Base-by-base conservation (phyloP, 37 sponge, comb jelly and placozoan genomes). In the Geodia barretti region DNA sequence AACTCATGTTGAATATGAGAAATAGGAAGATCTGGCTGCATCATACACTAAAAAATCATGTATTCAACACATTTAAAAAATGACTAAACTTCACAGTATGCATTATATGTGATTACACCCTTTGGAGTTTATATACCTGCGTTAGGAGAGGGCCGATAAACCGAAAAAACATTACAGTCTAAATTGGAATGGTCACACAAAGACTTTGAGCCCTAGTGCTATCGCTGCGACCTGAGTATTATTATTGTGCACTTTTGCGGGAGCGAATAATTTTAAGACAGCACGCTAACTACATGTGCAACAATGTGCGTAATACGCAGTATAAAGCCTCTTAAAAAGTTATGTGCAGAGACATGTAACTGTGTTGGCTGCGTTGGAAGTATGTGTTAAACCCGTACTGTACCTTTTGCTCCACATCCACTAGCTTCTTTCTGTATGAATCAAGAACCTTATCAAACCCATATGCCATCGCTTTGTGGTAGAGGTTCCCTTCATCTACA, bases 21-120 rank as follows among this genome's bases (percentile, higher is more conserved):
- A 33, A 92, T 41, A 29, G 93, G 93, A 0, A 92, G 72, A 71
- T 88, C 89, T 23, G 89, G 86, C 21, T 92, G 85, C 43, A 25
- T 14, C 5, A 83, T 58, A 38, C 77, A 87, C 88, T 87, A 39
- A 8, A 26, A 1, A 32, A 11, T n/a, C n/a, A n/a, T n/a, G n/a
- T n/a, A n/a, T n/a, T n/a, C n/a, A n/a, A n/a, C n/a, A n/a, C n/a
- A n/a, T n/a, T n/a, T n/a, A n/a, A n/a, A n/a, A n/a, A n/a, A n/a
- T n/a, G n/a, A n/a, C n/a, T n/a, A n/a, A n/a, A n/a, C n/a, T n/a
- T n/a, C n/a, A n/a, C n/a, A n/a, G n/a, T n/a, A n/a, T n/a, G n/a
- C n/a, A n/a, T n/a, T n/a, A n/a, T n/a, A n/a, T n/a, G n/a, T n/a
- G n/a, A n/a, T n/a, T n/a, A n/a, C n/a, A n/a, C n/a, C n/a, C n/a